phyloP scores from a whole-genome alignment of 2,797 vertebrate species.

The Furcifer pardalis region DNA sequence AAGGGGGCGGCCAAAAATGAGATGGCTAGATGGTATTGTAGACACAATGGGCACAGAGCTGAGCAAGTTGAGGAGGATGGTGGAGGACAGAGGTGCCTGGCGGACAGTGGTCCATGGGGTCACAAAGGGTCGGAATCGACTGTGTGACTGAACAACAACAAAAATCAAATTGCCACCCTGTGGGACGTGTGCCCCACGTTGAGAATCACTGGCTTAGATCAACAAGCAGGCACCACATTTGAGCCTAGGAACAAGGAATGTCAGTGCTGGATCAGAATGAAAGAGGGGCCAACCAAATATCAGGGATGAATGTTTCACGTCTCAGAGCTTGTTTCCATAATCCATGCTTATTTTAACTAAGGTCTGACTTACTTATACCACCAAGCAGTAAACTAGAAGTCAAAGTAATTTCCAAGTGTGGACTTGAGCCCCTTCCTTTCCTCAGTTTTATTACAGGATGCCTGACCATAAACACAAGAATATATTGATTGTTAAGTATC shows the following conservation, averaged over 20 bases:
- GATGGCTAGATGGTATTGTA: too few species aligned
- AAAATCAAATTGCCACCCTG: too few species aligned
- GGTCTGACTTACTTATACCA: not conserved
- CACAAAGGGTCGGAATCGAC: too few species aligned
- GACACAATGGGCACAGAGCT: too few species aligned
- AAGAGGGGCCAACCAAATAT: not conserved
- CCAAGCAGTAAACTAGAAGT: not conserved
- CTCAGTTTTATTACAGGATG: not conserved
- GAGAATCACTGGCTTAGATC: not conserved
- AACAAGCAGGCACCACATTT: not conserved
- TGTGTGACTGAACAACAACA: too few species aligned
- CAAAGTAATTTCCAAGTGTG: not conserved
- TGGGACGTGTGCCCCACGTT: too few species aligned
- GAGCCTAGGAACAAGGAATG: not conserved
- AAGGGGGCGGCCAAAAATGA: too few species aligned
- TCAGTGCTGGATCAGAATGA: not conserved
- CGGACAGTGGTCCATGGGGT: too few species aligned
- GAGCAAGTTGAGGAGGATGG: too few species aligned
- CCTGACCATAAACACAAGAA: not conserved
- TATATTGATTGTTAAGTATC: not conserved
- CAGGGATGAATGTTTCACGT: accelerated
- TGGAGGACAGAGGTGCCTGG: too few species aligned
- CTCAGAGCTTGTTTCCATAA: not conserved
- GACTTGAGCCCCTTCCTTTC: too few species aligned
- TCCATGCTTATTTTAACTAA: not conserved